Evolutionary conservation across 2,888 invertebrate species (phyloP), one percentile per base, ranked within the genome.

Genomic region (Pardosa pseudoannulata): DNA sequence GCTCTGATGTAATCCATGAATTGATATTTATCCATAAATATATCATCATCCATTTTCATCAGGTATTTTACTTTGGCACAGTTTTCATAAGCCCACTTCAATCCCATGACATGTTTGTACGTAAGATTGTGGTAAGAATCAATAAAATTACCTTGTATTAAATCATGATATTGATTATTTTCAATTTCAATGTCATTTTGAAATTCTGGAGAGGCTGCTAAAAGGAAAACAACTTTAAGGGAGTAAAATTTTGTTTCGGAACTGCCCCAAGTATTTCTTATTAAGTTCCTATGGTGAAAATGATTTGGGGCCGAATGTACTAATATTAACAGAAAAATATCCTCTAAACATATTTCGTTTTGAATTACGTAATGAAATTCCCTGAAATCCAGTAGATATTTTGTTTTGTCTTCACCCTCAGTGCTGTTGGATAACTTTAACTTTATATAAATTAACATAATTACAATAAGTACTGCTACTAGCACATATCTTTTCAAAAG

Each of bases 41-140:
- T 93, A 91, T 96, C 96, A 90, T 96, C 96, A 90, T 96, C 96
- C 81, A 94, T 94, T 93, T 96, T 96, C 78, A 96, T 92, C 76
- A 96, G 91, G 89, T 93, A 95, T 82, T 93, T 94, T 0, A 95
- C 95, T 46, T 93, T 92, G 0, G 94, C 93, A 91, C 96, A 96
- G 90, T 94, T 93, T 89, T 94, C 94, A 0, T 93, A 92, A 27
- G 94, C 94, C 95, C 96, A 96, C 90, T 96, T 96, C 65, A 96
- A 92, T 0, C 94, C 95, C 94, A 96, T 96, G 6, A 95, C 94
- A 91, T 96, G 96, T 90, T 96, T 96, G 90, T 96, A 95, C 0
- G 96, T 96, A 92, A 96, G 93, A 91, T 96, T 96, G 72, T 94
- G 93, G 90, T 96, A 96, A 0, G 94, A 93, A 91, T 96, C 96